Base-by-base conservation (phyloP, 2,888 invertebrate genomes). In the Melieria picta region DNA sequence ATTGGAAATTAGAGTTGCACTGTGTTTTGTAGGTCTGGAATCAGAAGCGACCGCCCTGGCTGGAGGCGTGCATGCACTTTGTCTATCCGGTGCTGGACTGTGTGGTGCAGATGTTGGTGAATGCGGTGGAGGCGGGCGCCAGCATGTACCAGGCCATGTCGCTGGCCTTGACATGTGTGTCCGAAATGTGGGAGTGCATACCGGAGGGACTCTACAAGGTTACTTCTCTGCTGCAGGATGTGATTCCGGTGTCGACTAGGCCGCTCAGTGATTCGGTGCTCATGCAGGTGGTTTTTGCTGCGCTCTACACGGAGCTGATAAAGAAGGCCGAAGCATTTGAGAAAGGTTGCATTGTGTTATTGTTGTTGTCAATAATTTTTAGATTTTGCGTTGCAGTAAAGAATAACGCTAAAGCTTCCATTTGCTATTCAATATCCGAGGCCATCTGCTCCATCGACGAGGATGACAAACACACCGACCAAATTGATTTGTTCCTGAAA, bases 121-220 rank as follows among this genome's bases (percentile, higher is more conserved):
- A 91, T 76, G 93, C 93, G 0, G 89, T 93, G 9, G 90, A 92
- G 86, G 91, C 91, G 7, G 93, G 93, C 0, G 93, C 94, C 16
- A 93, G 92, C 76, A 93, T 93, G 90, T 94, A 93, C 84, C 93
- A 94, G 88, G 90, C 93, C 11, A 93, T 93, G 91, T 92, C 93
- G 0, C 88, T 94, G 72, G 91, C 92, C 16, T 86, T 94, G 42
- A 90, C 91, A 0, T 92, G 92, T 81, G 89, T 94, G 74, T 89
- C 90, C 1, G 91, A 93, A 79, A 88, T 93, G 11, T 89, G 92
- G 84, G 91, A 92, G 78, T 92, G 92, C 78, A 81, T 93, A 9
- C 91, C 93, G 0, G 88, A 90, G 4, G 87, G 87, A 1, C 85
- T 91, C n/a, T 84, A 87, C 0, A 89, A 90, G 74, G 88, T 93